A percentile compares a stretch with the other conserved stretches of the same genome.
Evolutionary conservation across 2,888 invertebrate species (phyloP).

Genomic region (Monoplex corrugatus): DNA sequence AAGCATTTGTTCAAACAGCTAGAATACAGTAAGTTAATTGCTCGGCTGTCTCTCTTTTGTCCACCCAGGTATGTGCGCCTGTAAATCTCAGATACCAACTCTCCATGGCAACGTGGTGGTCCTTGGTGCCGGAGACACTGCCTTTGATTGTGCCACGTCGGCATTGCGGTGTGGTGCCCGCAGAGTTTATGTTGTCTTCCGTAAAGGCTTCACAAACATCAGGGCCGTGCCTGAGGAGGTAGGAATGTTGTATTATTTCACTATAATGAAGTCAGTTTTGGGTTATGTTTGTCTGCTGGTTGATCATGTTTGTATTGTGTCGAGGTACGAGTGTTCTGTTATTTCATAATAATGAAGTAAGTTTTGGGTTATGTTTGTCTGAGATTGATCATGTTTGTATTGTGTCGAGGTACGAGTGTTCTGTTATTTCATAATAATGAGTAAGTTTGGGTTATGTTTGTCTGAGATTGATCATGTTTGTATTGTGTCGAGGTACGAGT

Average conservation of each 20-base stretch:
- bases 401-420: no score
- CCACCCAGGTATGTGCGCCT: constrained; percentile 88
- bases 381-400: no score
- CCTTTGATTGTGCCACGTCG: constrained; percentile 99
- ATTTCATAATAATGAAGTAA: no score
- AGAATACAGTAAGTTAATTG: not conserved
- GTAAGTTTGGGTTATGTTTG: no score
- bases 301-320: no score
- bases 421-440: no score
- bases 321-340: no score
- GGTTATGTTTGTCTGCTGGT: no score
- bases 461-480: no score
- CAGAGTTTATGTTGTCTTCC: constrained; percentile 95
- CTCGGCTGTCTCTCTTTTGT: not conserved
- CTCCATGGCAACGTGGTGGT: constrained; percentile 93
- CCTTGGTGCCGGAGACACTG: constrained; percentile 98
- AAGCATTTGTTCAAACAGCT: not conserved
- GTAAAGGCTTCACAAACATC: constrained; percentile 96
- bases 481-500: no score
- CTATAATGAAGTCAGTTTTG: no score
- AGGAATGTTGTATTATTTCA: not conserved
- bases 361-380: no score
- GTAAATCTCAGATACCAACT: constrained; percentile 88
- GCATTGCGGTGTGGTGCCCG: constrained; percentile 96
- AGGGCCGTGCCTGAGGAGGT: constrained; percentile 99